phyloP scores from a whole-genome alignment of 2,888 invertebrate species.

The Tipula confusa region DNA sequence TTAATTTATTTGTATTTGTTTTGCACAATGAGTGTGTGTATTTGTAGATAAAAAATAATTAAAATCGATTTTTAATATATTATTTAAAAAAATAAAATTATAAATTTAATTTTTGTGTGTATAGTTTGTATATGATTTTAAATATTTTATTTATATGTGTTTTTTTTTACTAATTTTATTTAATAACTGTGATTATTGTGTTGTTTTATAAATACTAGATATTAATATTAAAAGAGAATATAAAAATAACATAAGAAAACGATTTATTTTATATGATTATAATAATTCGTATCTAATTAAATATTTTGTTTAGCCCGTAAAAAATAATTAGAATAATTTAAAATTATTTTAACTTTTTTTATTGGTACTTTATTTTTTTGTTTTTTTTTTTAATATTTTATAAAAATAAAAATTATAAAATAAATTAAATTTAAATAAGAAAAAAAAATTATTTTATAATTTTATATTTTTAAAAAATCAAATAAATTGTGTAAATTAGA shows the following conservation, averaged over 20 bases:
- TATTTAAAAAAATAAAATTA: neutral
- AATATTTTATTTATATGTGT: neutral
- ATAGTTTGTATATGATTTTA: neutral
- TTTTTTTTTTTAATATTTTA: neutral
- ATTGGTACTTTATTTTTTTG: neutral
- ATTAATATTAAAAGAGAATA: neutral
- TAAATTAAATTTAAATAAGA: neutral
- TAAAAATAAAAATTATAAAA: neutral
- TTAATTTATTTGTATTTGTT: neutral
- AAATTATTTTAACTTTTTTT: neutral
- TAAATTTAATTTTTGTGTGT: neutral
- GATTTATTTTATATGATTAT: neutral
- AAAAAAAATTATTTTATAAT: neutral
- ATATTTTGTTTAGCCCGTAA: neutral
- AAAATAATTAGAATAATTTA: neutral
- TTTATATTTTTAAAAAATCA: neutral
- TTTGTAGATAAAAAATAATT: neutral
- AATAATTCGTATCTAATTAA: neutral
- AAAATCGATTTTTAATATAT: neutral
- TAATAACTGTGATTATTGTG: conserved; percentile 3
- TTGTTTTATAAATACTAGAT: neutral
- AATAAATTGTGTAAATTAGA: conserved; percentile 6
- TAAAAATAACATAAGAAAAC: neutral
- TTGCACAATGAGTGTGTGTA: neutral
- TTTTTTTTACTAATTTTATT: neutral